Percentiles rank a stretch among this genome's conserved stretches.
Evolutionary conservation across 2,888 invertebrate species (phyloP).

Genomic region (Dione vanillae): DNA sequence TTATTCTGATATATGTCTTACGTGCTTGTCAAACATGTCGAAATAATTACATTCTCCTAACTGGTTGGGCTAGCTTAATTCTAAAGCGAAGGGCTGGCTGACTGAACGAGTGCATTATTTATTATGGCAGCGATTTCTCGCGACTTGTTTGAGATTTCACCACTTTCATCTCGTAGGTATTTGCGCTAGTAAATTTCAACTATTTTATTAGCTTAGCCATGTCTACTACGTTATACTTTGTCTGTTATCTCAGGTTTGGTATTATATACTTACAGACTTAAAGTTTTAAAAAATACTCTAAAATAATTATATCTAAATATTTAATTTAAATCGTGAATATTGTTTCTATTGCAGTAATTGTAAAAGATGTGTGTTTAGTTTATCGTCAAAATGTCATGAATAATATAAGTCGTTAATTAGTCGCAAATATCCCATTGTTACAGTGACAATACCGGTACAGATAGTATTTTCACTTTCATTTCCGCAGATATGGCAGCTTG

Average conservation of each 20-base stretch:
- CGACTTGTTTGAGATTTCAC: slow-evolving; percentile 75
- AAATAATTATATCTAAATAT: no score
- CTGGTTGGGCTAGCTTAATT: slow-evolving; percentile 57
- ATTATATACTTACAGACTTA: no score
- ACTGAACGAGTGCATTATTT: slow-evolving; percentile 81
- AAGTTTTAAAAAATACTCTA: no score
- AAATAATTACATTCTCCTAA: slow-evolving; percentile 58
- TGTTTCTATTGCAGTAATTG: neutral
- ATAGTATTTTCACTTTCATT: slow-evolving; percentile 74
- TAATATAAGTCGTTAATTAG: neutral
- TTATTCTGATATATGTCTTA: slow-evolving; percentile 17
- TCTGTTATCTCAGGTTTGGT: neutral
- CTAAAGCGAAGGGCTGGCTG: slow-evolving; percentile 70
- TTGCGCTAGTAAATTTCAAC: slow-evolving; percentile 49
- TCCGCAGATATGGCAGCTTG: slow-evolving; percentile 58
- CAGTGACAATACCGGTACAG: slow-evolving; percentile 43
- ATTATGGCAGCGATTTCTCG: slow-evolving; percentile 79
- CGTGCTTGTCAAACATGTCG: slow-evolving; percentile 41
- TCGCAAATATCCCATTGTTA: slow-evolving; percentile 35
- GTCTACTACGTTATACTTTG: slow-evolving; percentile 4
- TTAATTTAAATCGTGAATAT: no score
- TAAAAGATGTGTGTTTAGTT: neutral
- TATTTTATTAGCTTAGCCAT: slow-evolving; percentile 33
- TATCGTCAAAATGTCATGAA: neutral
- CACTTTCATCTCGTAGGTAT: slow-evolving; percentile 76